phyloP scores from a whole-genome alignment of 2,888 invertebrate species.

The Chrysina gloriosa region DNA sequence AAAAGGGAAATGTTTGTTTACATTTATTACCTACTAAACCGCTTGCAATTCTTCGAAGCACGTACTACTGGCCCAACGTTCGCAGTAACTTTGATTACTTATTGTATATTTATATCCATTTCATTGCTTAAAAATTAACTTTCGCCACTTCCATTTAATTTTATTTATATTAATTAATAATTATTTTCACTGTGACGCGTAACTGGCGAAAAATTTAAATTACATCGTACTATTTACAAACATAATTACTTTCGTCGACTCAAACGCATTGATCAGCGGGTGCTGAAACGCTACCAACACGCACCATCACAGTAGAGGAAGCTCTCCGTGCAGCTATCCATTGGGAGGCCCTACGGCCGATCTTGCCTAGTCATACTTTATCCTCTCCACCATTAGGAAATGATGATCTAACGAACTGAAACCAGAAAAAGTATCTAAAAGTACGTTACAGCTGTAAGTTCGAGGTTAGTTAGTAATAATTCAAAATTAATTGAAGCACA shows the following conservation, averaged over 20 bases:
- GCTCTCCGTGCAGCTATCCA: conserved; percentile 59
- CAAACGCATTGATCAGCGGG: conserved; percentile 56
- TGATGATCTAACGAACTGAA: conserved; percentile 83
- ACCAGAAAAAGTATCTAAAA: no score
- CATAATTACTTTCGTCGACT: conserved; percentile 22
- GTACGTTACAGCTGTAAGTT: no score
- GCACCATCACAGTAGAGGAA: conserved; percentile 53
- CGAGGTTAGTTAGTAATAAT: no score
- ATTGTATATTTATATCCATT: no score
- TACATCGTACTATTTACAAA: conserved; percentile 21
- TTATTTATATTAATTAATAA: conserved; percentile 23
- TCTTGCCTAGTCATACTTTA: conserved; percentile 82
- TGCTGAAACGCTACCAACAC: conserved; percentile 61
- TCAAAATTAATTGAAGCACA: no score
- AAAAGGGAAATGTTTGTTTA: no score
- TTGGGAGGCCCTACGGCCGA: conserved; percentile 59
- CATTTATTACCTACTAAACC: no score
- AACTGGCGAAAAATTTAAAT: not conserved
- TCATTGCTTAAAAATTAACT: no score
- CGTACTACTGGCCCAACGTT: no score
- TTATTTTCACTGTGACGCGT: not conserved
- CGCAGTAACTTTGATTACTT: no score
- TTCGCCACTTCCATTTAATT: no score
- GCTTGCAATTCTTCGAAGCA: no score
- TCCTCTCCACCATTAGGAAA: conserved; percentile 78